These are phyloP conservation scores for Bombus haemorrhoidalis DNA, from an alignment of 1,140 invertebrate species.

Conservation along the genomic window DNA sequence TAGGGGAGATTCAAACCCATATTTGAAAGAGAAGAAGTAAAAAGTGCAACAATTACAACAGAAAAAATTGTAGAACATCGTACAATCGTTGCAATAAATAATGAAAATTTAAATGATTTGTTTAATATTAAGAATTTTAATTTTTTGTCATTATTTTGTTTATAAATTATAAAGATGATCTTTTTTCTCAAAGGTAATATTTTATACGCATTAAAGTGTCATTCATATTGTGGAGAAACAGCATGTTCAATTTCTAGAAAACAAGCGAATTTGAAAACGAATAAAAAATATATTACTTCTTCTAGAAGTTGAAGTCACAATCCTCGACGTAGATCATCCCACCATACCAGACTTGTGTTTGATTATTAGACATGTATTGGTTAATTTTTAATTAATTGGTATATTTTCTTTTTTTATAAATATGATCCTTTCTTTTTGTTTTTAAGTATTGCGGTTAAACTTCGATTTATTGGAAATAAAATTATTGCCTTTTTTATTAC, in stretches of 20 bases:
- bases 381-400: no score
- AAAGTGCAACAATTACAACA: conserved; percentile 5
- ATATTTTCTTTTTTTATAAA: background rate
- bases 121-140: background rate
- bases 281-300: conserved; percentile 35
- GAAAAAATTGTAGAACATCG: conserved; percentile 64
- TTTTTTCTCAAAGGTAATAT: background rate
- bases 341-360: conserved; percentile 37
- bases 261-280: conserved; percentile 4
- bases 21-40: conserved; percentile 71
- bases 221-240: background rate
- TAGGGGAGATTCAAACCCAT: conserved; percentile 72
- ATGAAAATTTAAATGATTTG: conserved; percentile 48
- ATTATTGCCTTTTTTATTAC: no score
- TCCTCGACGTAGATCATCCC: conserved; percentile 20
- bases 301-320: conserved; percentile 40
- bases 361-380: background rate
- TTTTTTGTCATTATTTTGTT: background rate
- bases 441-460: no score
- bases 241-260: conserved; percentile 38
- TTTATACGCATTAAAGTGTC: background rate
- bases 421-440: no score
- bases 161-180: background rate
- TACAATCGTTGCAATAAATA: conserved; percentile 56
- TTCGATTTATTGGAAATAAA: no score